Evolutionary conservation across 1,140 invertebrate species (phyloP).

Genomic region (Apis florea): DNA sequence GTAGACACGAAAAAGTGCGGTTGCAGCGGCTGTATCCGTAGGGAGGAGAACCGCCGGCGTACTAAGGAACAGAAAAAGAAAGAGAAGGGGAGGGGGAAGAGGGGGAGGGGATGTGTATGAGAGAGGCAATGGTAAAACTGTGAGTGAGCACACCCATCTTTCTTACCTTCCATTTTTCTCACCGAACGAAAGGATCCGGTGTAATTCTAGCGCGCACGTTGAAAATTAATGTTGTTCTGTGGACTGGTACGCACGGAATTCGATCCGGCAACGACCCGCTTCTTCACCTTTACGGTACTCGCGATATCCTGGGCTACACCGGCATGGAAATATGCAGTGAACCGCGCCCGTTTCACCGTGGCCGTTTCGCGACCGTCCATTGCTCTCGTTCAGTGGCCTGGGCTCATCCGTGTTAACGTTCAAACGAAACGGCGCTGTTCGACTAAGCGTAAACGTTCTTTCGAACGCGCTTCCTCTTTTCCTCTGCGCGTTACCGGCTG

Average conservation of each 20-base stretch:
- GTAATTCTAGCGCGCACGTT: constrained; percentile 47
- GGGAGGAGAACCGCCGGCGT: constrained; percentile 6
- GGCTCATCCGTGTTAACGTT: neutral
- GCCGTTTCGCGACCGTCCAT: neutral
- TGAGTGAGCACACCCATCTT: neutral
- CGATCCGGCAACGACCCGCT: constrained; percentile 51
- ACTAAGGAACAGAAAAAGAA: neutral
- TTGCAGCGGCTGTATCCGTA: constrained; percentile 21
- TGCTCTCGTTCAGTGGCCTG: neutral
- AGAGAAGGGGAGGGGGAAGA: no score
- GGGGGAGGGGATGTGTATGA: neutral
- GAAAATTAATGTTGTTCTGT: constrained; percentile 49
- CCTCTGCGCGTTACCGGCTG: neutral
- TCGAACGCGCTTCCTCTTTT: neutral
- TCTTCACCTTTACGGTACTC: constrained; percentile 60
- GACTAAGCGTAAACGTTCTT: neutral
- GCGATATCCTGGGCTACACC: constrained; percentile 28
- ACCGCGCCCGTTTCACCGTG: constrained; percentile 39
- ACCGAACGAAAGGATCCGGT: constrained; percentile 27
- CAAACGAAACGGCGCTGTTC: constrained; percentile 15
- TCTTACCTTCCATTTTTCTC: constrained; percentile 27
- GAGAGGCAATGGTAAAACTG: neutral
- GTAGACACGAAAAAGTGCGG: constrained; percentile 39
- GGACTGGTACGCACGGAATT: constrained; percentile 49
- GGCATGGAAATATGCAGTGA: constrained; percentile 50